Evolutionary conservation across 2,113 vertebrate genomes (phyloP), one percentile per base, ranked within the genome.

Genomic region (Lagopus muta): DNA sequence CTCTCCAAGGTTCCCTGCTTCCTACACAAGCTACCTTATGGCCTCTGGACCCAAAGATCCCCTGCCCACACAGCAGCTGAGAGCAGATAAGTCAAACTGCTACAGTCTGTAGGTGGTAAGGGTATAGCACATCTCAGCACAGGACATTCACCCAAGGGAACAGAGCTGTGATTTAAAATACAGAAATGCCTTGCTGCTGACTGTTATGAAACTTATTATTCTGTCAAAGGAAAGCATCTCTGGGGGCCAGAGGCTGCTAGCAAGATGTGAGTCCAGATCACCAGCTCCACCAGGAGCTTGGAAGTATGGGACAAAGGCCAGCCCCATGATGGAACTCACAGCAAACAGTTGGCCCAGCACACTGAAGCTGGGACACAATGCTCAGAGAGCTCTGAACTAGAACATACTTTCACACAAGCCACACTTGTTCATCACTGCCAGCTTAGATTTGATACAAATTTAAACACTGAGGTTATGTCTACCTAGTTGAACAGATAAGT

Each of bases 241-340:
- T 3, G 48, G 17, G 6, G 10, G 22, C 48, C 15, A 65, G 19
- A 70, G 21, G 24, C 50, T 88, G 30, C 64, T 86, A 73, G 69
- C 50, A 90, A 81, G 50, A 28, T 0, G 0, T 0, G 0, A 88
- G 8, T 43, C 64, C 67, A 79, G 72, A 32, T 40, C 61, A 34
- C 22, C 75, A 70, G 22, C 50, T 1, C 50, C 27, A 12, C 0
- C 0, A 42, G 34, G 50, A 58, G 12, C 45, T 1, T 3, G 80
- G 1, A 10, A 67, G 13, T 14, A 0, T 1, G 3, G 48, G 61
- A 65, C 1, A 3, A 0, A 0, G 19, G 22, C 27, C 69, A 62
- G 55, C 12, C 28, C 30, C 40, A 6, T 1, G 0, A 21, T 47
- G n/a, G 24, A 4, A 21, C n/a, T 86, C 2, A 0, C 9, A 54